Conservation (phyloP, 2,797 vertebrate genomes). For the Bradypodion pumilum region DNA sequence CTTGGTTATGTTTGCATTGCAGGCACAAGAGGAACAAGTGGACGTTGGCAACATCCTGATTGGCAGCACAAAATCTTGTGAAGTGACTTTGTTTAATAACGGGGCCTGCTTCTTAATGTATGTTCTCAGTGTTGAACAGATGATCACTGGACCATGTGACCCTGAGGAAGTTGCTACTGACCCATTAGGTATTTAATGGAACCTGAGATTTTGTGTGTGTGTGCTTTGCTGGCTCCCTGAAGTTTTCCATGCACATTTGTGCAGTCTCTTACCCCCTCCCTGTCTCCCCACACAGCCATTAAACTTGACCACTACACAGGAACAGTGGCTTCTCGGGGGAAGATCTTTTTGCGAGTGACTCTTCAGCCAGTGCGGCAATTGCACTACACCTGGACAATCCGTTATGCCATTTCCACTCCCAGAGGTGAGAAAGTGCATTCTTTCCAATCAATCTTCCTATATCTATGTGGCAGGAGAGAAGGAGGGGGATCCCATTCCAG, state of each 20-base stretch:
- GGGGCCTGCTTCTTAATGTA: slow-evolving; percentile 84
- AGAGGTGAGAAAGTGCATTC: slow-evolving; percentile 74
- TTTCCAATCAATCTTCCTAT: background rate
- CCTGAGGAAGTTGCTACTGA: slow-evolving; percentile 50
- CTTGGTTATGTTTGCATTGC: slow-evolving; percentile 45
- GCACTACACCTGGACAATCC: slow-evolving; percentile 86
- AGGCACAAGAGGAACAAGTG: slow-evolving; percentile 78
- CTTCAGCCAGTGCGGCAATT: slow-evolving; percentile 72
- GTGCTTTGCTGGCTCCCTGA: background rate
- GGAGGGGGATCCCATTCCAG: background rate
- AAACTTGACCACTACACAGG: slow-evolving; percentile 79
- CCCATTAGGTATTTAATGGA: slow-evolving; percentile 73
- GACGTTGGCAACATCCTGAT: slow-evolving; percentile 84
- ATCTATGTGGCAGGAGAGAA: background rate
- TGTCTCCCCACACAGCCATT: slow-evolving; percentile 75
- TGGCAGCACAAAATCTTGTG: slow-evolving; percentile 75
- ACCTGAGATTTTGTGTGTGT: background rate
- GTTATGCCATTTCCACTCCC: slow-evolving; percentile 75
- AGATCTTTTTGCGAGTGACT: slow-evolving; percentile 72
- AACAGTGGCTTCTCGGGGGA: slow-evolving; percentile 79
- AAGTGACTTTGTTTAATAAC: slow-evolving; percentile 83
- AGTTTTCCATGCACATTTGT: background rate
- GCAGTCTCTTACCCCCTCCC: background rate
- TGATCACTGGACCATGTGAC: slow-evolving; percentile 59
- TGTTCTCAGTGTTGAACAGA: slow-evolving; percentile 81